phyloP scores from a whole-genome alignment of 2,113 vertebrate genomes.

The Neotragus moschatus region DNA sequence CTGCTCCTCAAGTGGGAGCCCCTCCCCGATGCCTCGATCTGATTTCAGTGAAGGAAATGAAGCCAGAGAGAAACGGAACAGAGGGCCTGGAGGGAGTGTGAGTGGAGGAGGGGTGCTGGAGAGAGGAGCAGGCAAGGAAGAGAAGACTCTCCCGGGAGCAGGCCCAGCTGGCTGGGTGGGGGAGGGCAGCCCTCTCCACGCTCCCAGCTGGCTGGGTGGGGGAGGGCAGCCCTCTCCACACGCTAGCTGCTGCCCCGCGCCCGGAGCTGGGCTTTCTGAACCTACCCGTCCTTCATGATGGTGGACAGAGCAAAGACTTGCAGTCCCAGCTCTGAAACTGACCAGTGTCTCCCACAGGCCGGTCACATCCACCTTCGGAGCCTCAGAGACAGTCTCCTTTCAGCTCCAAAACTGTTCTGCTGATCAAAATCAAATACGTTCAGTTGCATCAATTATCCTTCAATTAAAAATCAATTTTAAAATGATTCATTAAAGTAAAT shows the following conservation, averaged over 20 bases:
- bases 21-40: neutral
- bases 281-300: neutral
- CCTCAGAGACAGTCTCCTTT: neutral
- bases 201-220: neutral
- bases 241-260: neutral
- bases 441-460: neutral
- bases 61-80: neutral
- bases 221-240: no score
- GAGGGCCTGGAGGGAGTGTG: neutral
- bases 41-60: conserved; percentile 7
- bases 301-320: neutral
- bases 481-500: neutral
- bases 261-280: neutral
- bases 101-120: neutral
- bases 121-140: neutral
- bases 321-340: neutral
- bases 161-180: neutral
- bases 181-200: no score
- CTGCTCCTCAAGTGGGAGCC: neutral
- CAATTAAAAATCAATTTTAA: neutral
- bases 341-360: neutral
- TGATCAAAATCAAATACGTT: neutral
- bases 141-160: neutral
- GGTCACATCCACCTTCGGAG: neutral
- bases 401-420: neutral